Evolutionary conservation across 2,888 invertebrate genomes (phyloP), one percentile per base, ranked within the genome.

Genomic region (Chloromyia formosa): DNA sequence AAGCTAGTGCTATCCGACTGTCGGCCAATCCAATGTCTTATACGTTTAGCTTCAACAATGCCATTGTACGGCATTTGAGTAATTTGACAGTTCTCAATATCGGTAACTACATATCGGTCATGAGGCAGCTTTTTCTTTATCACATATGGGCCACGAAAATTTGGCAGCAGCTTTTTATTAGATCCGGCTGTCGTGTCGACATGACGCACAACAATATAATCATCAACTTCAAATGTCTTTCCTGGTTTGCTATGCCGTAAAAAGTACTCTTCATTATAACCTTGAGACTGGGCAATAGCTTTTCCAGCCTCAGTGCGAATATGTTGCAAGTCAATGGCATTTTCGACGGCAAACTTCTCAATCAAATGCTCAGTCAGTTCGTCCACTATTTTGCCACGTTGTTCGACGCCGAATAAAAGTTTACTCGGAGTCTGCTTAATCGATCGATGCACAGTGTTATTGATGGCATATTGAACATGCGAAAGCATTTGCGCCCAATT

Each of bases 351-450:
- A 12, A 45, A 14, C 16, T 77, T 66, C n/a, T 58, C 62, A n/a
- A n/a, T n/a, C 42, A 74, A 16, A 40, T 73, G 74, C 23, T 75
- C 73, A 35, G 74, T 75, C n/a, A 79, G 9, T 12, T 75, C 71
- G 40, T 81, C 80, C 23, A 76, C 23, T 14, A 78, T 53, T 5
- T 75, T 53, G 7, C 80, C 80, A 40, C 78, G 76, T 71, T 82
- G 82, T 53, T 79, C 60, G 1, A 80, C 74, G 1, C 81, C 81
- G 58, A 80, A 81, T 45, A 82, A 72, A 35, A 81, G 58, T 58
- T 75, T 78, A 76, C 79, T 79, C 1, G 81, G 80, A 0, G 80
- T 79, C 64, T 81, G 78, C 0, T 78, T 76, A 12, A 80, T 79
- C 5, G 79, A 68, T 60, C 80, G 78, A 60, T 78, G 77, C 12